Evolutionary conservation across 1,140 invertebrate species (phyloP).

Genomic region (Lamellibrachia luymesi): DNA sequence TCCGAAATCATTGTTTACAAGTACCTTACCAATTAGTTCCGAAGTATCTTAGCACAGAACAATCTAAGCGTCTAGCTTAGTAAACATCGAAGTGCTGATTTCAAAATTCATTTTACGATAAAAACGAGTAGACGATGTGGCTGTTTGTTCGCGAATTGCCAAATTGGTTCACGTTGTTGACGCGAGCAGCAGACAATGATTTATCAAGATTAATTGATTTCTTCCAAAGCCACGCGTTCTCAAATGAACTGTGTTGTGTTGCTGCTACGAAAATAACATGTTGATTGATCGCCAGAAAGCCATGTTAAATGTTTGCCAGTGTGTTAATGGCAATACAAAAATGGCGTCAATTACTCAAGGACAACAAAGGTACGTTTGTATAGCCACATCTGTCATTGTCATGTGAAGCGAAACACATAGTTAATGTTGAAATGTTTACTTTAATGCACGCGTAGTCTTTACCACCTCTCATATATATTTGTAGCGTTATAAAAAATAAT

Average conservation of each 20-base stretch:
- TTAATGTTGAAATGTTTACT: neutral
- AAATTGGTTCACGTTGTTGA: neutral
- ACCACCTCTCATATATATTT: neutral
- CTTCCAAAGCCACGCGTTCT: neutral
- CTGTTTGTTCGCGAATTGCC: neutral
- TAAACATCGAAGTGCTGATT: too few relatives aligned
- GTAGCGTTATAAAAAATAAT: too few relatives aligned
- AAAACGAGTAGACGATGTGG: too few relatives aligned
- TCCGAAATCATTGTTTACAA: too few relatives aligned
- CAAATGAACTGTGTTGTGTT: neutral
- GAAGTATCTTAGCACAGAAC: too few relatives aligned
- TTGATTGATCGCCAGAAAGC: neutral
- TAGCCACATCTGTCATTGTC: neutral
- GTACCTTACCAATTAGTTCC: too few relatives aligned
- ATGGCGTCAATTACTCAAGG: neutral
- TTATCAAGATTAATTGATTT: neutral
- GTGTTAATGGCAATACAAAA: neutral
- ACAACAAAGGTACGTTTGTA: neutral
- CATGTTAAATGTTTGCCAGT: neutral
- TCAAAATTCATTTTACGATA: too few relatives aligned
- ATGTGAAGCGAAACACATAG: neutral
- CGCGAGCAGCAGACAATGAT: neutral
- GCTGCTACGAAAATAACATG: neutral
- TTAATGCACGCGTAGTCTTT: neutral
- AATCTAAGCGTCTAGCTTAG: too few relatives aligned